phyloP scores from a whole-genome alignment of 2,888 invertebrate species.

The Cylindroiulus punctatus region DNA sequence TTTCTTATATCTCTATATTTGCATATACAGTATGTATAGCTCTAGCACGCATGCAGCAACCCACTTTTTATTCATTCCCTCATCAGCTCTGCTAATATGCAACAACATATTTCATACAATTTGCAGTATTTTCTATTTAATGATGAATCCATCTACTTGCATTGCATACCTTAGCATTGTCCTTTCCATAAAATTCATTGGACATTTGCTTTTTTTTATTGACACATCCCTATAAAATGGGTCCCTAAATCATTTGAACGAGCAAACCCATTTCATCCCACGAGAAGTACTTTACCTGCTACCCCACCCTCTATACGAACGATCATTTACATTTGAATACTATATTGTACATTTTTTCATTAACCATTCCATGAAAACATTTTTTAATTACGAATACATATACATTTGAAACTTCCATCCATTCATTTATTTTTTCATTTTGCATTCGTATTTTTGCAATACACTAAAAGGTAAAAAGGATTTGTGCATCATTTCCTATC shows the following conservation, averaged over 20 bases:
- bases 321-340: constrained; percentile 27
- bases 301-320: constrained; percentile 3
- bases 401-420: constrained; percentile 53
- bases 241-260: not conserved
- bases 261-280: not conserved
- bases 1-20: constrained; percentile 27
- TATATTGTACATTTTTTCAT: constrained; percentile 40
- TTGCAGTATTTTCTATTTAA: constrained; percentile 26
- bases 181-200: not conserved
- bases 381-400: constrained; percentile 40
- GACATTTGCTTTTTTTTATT: not conserved
- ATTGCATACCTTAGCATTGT: not conserved
- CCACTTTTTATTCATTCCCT: not conserved
- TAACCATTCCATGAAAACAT: constrained; percentile 43
- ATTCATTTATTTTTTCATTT: constrained; percentile 51
- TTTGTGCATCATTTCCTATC: constrained; percentile 49
- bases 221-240: not conserved
- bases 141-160: not conserved
- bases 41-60: constrained; percentile 6
- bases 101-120: constrained; percentile 8
- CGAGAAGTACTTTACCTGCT: constrained; percentile 20
- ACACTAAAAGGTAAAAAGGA: constrained; percentile 42
- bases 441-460: constrained; percentile 54
- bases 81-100: constrained; percentile 27
- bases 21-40: constrained; percentile 22